phyloP scores from a whole-genome alignment of 1,140 invertebrate genomes.

The Drosophila melanogaster region DNA sequence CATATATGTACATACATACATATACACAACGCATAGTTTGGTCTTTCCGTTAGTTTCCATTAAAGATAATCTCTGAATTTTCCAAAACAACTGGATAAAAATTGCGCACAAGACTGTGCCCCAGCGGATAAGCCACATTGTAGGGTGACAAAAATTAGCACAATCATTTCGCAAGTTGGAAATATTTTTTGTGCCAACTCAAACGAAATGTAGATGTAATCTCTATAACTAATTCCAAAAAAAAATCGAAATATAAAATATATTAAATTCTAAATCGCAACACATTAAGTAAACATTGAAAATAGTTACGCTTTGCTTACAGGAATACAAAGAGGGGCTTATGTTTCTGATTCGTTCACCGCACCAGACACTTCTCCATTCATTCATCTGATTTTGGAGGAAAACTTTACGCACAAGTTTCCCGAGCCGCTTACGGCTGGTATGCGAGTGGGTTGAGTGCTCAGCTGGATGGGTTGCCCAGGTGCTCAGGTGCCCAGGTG shows the following conservation, averaged over 20 bases:
- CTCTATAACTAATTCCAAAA: background rate
- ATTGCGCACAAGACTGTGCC: background rate
- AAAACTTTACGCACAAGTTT: slow-evolving; percentile 37
- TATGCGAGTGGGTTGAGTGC: background rate
- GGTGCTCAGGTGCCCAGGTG: background rate
- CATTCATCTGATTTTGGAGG: slow-evolving; percentile 5
- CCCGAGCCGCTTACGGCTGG: slow-evolving; percentile 5
- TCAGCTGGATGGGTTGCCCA: slow-evolving; percentile 4
- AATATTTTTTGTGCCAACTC: background rate
- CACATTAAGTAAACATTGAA: background rate
- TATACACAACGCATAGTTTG: slow-evolving; percentile 2
- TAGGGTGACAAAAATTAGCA: background rate
- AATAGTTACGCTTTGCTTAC: background rate
- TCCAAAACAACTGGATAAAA: background rate
- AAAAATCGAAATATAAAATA: background rate
- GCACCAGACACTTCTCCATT: background rate
- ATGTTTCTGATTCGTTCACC: background rate
- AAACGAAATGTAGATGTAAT: too few species aligned
- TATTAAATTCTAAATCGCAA: background rate
- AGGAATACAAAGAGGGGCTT: background rate
- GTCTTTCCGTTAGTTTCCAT: slow-evolving; percentile 6
- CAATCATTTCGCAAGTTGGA: background rate
- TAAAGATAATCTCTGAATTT: slow-evolving; percentile 19
- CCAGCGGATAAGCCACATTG: background rate
- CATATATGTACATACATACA: background rate